A percentile compares a stretch with the other conserved stretches of the same genome.
These are phyloP conservation scores for Diachrysia chrysitis DNA, from an alignment of 2,888 invertebrate species.

Conservation along the genomic window DNA sequence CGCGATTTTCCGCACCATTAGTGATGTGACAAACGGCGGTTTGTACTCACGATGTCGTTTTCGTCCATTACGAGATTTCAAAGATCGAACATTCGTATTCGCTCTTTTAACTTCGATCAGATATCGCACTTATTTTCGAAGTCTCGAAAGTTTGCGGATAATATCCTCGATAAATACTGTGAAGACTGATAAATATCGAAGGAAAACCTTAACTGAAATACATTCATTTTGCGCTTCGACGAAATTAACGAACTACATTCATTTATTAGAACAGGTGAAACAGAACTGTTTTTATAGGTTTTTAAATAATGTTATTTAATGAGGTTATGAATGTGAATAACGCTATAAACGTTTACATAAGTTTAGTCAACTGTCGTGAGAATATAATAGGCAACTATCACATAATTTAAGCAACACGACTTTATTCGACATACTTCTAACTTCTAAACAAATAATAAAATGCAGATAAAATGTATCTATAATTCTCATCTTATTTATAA, in stretches of 20 bases:
- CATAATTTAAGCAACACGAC: no score
- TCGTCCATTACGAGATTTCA: slow-evolving; percentile 83
- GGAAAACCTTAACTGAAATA: slow-evolving; percentile 8
- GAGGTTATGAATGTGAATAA: no score
- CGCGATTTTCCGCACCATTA: slow-evolving; percentile 85
- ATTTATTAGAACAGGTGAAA: neutral
- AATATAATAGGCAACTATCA: no score
- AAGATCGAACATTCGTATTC: slow-evolving; percentile 80
- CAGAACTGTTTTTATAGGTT: neutral
- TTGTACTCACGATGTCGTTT: slow-evolving; percentile 84
- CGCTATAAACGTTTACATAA: no score
- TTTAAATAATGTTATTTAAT: no score
- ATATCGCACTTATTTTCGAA: slow-evolving; percentile 71
- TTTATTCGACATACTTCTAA: no score
- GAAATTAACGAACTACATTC: neutral
- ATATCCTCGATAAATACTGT: slow-evolving; percentile 31
- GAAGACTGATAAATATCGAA: slow-evolving; percentile 33
- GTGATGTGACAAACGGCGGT: slow-evolving; percentile 84
- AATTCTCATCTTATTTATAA: no score
- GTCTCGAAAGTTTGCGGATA: slow-evolving; percentile 40
- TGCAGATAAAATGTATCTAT: no score
- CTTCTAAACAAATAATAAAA: no score
- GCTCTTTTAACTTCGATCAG: slow-evolving; percentile 78
- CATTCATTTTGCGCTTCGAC: neutral
- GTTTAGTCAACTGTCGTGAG: no score